A percentile compares a stretch with the other conserved stretches of the same genome.
phyloP scores from a whole-genome alignment of 30 jellyfish, hydroid and myxozoan genomes.

The Chrysaora quinquecirrha region DNA sequence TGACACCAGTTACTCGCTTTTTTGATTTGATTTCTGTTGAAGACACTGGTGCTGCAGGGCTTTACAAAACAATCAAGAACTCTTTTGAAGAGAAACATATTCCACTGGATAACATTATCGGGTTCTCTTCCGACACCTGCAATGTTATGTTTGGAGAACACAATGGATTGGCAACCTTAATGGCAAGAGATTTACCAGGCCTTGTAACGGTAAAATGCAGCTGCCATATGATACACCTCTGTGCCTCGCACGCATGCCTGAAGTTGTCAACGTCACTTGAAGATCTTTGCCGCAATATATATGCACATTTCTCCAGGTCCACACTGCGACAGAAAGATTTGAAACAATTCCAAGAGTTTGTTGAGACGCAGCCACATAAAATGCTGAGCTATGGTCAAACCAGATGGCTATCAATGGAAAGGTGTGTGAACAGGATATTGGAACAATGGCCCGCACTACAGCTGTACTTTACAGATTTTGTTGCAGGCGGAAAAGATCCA shows the following conservation, averaged over 20 bases:
- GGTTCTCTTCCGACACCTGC: slow-evolving; percentile 56
- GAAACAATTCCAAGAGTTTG: slow-evolving; percentile 43
- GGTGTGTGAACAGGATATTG: slow-evolving; percentile 1
- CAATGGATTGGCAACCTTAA: slow-evolving; percentile 10
- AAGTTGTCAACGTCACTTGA: slow-evolving; percentile 23
- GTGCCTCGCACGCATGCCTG: slow-evolving; percentile 37
- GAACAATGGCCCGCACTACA: slow-evolving; percentile 49
- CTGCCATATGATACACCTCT: slow-evolving; percentile 30
- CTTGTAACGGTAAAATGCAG: slow-evolving; percentile 32
- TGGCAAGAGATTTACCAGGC: slow-evolving; percentile 24
- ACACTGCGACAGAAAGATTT: too few species aligned
- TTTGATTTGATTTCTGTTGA: slow-evolving; percentile 13
- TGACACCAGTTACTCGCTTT: slow-evolving; percentile 16
- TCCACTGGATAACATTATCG: slow-evolving; percentile 47
- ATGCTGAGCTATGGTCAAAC: slow-evolving; percentile 55
- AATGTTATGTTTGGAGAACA: slow-evolving; percentile 41
- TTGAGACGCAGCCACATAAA: slow-evolving; percentile 27
- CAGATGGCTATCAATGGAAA: slow-evolving; percentile 50
- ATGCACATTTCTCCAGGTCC: slow-evolving; percentile 51
- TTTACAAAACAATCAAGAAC: slow-evolving; percentile 14
- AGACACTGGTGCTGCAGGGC: slow-evolving; percentile 5
- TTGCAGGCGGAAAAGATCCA: slow-evolving; percentile 30
- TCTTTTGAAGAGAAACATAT: slow-evolving; percentile 2
- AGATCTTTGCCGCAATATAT: slow-evolving; percentile 38
- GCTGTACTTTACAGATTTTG: slow-evolving; percentile 19